These are phyloP conservation scores for Nemoura dubitans DNA, from an alignment of 2,888 invertebrate species.

Conservation along the genomic window DNA sequence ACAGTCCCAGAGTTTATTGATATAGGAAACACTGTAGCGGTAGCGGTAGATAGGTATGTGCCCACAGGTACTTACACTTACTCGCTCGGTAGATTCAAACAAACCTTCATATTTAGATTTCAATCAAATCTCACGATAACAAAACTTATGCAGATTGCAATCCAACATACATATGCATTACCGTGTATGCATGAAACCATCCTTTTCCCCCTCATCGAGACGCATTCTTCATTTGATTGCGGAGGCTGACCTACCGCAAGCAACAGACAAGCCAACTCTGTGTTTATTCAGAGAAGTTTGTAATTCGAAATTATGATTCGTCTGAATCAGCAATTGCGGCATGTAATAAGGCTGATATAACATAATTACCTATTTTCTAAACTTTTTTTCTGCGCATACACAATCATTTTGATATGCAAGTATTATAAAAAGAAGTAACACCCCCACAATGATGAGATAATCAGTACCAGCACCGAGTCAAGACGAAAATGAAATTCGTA, in stretches of 20 bases:
- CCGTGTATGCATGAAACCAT: not conserved
- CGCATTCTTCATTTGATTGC: not conserved
- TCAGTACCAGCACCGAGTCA: not conserved
- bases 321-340: not conserved
- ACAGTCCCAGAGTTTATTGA: not conserved
- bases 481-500: not conserved
- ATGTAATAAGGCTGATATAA: not conserved
- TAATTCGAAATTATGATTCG: constrained; percentile 9
- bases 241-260: constrained; percentile 31
- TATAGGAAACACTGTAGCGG: not conserved
- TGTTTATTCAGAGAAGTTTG: constrained; percentile 23
- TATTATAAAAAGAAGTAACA: not conserved
- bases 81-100: not conserved
- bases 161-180: not conserved
- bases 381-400: not conserved
- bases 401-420: not conserved
- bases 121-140: constrained; percentile 12
- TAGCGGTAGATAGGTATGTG: not conserved
- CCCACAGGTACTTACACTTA: not conserved
- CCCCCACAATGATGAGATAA: constrained; percentile 21
- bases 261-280: not conserved
- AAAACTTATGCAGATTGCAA: constrained; percentile 3
- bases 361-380: not conserved
- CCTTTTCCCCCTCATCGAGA: not conserved
- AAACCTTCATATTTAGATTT: not conserved